Evolutionary conservation across 2,113 vertebrate species (phyloP), one percentile per base, ranked within the genome.

Genomic region (Halcyon senegalensis): DNA sequence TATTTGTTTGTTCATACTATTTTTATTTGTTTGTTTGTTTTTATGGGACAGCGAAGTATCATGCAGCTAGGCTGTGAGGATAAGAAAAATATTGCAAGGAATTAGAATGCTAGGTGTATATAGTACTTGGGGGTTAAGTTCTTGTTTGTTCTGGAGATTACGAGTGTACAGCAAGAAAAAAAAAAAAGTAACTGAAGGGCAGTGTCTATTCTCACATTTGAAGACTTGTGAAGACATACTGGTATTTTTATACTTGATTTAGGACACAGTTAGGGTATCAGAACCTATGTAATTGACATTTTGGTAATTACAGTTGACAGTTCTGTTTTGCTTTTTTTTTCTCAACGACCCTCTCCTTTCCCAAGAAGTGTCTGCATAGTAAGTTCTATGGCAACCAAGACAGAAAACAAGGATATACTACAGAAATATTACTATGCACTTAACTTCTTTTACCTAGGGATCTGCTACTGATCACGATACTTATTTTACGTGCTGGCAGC

Each of bases 331-430:
- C 24, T 51, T 6, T n/a, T 66, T 16, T 7, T 64, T 69, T 43
- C 6, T n/a, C 5, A 1, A 66, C 3, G 1, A 58, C 5, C 0
- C 2, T 43, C 88, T 72, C 7, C 20, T 5, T 56, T 1, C 1
- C 31, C 17, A 64, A 72, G 27, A 78, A 87, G 15, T n/a, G 18
- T 24, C 28, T 59, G 8, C 7, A 4, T 46, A 50, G n/a, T 62
- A 81, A 53, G 37, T 66, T 94, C 60, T 37, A 0, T 37, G 21
- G 23, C 39, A 92, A 25, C 33, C 48, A 70, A 51, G 44, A 43
- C 43, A 6, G 56, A 91, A 91, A 43, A 13, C 18, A 11, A 33
- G n/a, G 16, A 6, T 51, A 31, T 50, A 21, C 23, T 28, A 13
- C 11, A 13, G 39, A 89, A 84, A 33, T 84, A 73, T 4, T 80